These are phyloP conservation scores for Prionace glauca DNA, from an alignment of 2,797 vertebrate genomes.

Conservation along the genomic window DNA sequence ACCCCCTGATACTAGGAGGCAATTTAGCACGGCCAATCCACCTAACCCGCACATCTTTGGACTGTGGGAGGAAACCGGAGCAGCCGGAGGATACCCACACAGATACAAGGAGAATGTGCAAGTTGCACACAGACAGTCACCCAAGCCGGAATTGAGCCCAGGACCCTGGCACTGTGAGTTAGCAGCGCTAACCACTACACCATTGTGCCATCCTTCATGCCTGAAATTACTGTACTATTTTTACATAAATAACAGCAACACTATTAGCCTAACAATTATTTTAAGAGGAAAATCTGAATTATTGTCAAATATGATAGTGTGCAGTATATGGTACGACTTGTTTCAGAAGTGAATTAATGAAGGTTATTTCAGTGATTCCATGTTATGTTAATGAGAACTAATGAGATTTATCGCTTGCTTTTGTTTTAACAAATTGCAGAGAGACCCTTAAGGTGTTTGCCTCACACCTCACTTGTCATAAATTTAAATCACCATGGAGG, in stretches of 20 bases:
- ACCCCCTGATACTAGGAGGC: too few species aligned
- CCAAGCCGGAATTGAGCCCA: too few species aligned
- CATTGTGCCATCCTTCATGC: not conserved
- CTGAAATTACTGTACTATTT: not conserved
- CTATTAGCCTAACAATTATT: not conserved
- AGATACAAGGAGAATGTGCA: too few species aligned
- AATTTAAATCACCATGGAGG: not conserved
- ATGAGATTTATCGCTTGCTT: constrained; percentile 1
- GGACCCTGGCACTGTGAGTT: too few species aligned
- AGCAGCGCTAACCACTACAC: too few species aligned
- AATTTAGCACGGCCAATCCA: too few species aligned
- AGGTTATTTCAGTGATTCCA: not conserved
- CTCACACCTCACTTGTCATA: not conserved
- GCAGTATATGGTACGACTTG: not conserved
- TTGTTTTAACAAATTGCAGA: not conserved
- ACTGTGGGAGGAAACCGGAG: too few species aligned
- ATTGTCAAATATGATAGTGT: constrained; percentile 9
- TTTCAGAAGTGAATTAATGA: not conserved
- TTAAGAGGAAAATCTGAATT: not conserved
- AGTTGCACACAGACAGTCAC: too few species aligned
- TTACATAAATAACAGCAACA: not conserved
- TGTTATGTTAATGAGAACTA: not conserved
- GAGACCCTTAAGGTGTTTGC: not conserved
- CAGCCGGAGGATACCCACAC: too few species aligned
- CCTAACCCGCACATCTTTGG: too few species aligned